Evolutionary conservation across 1,140 invertebrate genomes (phyloP).

Genomic region (Drosophila miranda): DNA sequence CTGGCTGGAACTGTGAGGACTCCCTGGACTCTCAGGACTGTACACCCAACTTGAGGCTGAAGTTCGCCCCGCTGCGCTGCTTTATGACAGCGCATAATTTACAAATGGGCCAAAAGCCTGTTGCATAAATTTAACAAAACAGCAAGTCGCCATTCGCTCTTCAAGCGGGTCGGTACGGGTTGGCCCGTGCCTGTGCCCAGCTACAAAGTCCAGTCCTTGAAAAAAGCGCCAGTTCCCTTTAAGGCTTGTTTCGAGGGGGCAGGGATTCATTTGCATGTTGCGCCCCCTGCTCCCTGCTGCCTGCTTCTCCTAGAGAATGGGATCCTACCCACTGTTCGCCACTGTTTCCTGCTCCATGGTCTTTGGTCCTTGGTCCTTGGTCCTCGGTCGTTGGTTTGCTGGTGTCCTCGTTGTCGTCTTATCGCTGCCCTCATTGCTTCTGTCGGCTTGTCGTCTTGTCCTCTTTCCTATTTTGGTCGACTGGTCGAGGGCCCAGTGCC

Average conservation of each 20-base stretch:
- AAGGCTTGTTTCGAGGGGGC: slow-evolving; percentile 19
- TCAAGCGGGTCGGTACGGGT: too few relatives aligned
- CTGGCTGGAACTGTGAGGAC: background rate
- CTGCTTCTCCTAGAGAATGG: too few relatives aligned
- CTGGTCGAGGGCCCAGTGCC: background rate
- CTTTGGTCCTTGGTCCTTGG: slow-evolving; percentile 13
- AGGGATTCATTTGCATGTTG: slow-evolving; percentile 68
- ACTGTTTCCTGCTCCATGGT: slow-evolving; percentile 22
- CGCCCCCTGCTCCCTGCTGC: background rate
- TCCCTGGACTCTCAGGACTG: background rate
- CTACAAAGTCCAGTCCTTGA: slow-evolving; percentile 39
- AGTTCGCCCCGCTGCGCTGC: slow-evolving; percentile 43
- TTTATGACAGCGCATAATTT: slow-evolving; percentile 80
- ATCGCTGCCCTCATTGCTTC: slow-evolving; percentile 60
- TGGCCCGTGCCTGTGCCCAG: background rate
- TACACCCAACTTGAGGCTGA: slow-evolving; percentile 9
- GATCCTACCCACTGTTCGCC: background rate
- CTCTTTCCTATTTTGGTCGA: slow-evolving; percentile 28
- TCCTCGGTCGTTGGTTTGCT: slow-evolving; percentile 28
- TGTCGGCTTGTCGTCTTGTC: slow-evolving; percentile 50
- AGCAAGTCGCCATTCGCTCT: slow-evolving; percentile 30
- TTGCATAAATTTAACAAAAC: slow-evolving; percentile 69
- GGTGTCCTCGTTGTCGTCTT: slow-evolving; percentile 61
- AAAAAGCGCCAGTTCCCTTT: slow-evolving; percentile 41
- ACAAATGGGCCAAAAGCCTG: slow-evolving; percentile 79